These are phyloP conservation scores for Tridacna gigas DNA, from an alignment of 2,888 invertebrate genomes.

Conservation along the genomic window DNA sequence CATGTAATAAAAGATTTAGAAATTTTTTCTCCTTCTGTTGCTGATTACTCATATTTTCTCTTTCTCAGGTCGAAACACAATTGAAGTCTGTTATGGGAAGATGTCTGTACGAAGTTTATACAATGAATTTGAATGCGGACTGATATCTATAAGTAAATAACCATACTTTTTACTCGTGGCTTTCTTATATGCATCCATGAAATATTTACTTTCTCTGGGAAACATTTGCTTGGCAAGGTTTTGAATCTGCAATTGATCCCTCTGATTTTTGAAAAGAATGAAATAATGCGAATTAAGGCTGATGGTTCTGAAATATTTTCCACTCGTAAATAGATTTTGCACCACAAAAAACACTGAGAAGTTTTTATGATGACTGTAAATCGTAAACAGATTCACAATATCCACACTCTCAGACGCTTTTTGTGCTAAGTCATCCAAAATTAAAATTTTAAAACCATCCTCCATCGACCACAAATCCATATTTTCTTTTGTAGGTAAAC, in stretches of 20 bases:
- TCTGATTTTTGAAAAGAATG: conserved; percentile 51
- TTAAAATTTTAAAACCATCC: conserved; percentile 45
- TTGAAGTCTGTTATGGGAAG: conserved; percentile 38
- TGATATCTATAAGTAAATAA: conserved; percentile 53
- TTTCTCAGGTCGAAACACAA: conserved; percentile 49
- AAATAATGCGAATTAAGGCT: conserved; percentile 65
- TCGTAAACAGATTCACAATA: conserved; percentile 50
- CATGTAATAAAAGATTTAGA: conserved; percentile 34
- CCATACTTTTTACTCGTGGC: conserved; percentile 46
- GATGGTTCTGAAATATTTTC: conserved; percentile 61
- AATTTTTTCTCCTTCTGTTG: conserved; percentile 46
- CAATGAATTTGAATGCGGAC: conserved; percentile 33
- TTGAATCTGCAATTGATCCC: conserved; percentile 58
- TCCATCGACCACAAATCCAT: conserved; percentile 54
- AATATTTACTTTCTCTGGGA: conserved; percentile 54
- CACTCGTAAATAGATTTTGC: conserved; percentile 60
- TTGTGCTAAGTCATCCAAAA: conserved; percentile 58
- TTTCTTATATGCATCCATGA: conserved; percentile 54
- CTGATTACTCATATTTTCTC: conserved; percentile 45
- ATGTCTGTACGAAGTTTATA: conserved; percentile 46
- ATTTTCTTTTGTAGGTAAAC: conserved; percentile 54
- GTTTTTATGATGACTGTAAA: conserved; percentile 56
- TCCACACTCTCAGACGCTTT: conserved; percentile 53
- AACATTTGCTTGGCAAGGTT: conserved; percentile 64
- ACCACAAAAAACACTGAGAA: conserved; percentile 58